Evolutionary conservation across 2,113 vertebrate species (phyloP).

Genomic region (Globicephala melas): DNA sequence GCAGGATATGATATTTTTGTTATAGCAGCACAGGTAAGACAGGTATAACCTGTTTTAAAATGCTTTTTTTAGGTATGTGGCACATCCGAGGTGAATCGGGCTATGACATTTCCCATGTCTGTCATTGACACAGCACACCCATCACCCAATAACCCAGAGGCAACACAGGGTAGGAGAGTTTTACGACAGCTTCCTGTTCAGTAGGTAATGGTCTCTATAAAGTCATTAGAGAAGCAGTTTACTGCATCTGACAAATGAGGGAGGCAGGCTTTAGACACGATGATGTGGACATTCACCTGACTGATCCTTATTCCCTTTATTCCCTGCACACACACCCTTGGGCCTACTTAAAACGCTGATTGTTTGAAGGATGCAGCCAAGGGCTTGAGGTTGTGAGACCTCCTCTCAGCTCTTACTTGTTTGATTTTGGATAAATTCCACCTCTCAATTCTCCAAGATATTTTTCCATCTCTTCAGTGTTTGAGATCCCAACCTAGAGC

Average conservation of each 20-base stretch:
- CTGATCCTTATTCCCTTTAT: neutral
- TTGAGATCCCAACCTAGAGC: constrained; percentile 4
- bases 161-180: neutral
- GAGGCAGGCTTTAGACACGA: neutral
- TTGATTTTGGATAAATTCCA: constrained; percentile 42
- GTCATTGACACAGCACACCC: neutral
- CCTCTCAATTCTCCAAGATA: neutral
- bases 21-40: neutral
- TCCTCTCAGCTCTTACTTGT: neutral
- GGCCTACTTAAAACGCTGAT: neutral
- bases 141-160: neutral
- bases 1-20: neutral
- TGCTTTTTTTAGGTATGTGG: neutral
- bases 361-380: neutral
- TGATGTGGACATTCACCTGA: neutral
- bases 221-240: neutral
- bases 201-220: neutral
- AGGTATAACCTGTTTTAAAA: neutral
- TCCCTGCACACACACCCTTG: neutral
- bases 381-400: constrained; percentile 6
- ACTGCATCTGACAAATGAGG: neutral
- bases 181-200: neutral
- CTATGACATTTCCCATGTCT: neutral
- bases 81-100: neutral
- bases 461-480: constrained; percentile 41